These are phyloP conservation scores for Podargus strigoides DNA, from an alignment of 2,797 vertebrate species.

Conservation along the genomic window DNA sequence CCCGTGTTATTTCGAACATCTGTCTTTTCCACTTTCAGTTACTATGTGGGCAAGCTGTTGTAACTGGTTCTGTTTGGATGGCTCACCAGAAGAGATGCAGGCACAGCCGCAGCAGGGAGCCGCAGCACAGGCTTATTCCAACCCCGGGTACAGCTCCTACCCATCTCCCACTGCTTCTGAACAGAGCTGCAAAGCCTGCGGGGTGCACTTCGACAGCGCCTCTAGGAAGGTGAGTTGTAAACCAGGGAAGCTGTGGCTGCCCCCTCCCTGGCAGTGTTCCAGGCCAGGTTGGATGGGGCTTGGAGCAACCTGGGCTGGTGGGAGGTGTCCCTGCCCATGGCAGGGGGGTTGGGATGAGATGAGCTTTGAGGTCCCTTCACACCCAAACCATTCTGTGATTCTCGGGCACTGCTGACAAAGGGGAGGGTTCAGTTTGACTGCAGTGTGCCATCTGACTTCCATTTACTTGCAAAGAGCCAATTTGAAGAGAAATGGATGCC, in stretches of 20 bases:
- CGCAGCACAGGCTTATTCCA: slow-evolving; percentile 82
- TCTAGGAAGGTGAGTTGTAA: slow-evolving; percentile 80
- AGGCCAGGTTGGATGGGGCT: too few relatives aligned
- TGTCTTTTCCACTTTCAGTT: neutral
- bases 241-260: too few relatives aligned
- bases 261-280: too few relatives aligned
- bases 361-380: too few relatives aligned
- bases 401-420: neutral
- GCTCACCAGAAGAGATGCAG: slow-evolving; percentile 73
- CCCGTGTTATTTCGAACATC: rapidly evolving
- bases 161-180: slow-evolving; percentile 75
- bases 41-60: slow-evolving; percentile 93
- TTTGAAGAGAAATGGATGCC: neutral
- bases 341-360: too few relatives aligned
- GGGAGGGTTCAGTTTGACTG: neutral
- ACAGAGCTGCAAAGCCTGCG: slow-evolving; percentile 84
- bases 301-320: too few relatives aligned
- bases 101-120: slow-evolving; percentile 20
- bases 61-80: slow-evolving; percentile 89
- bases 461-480: rapidly evolving
- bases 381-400: too few relatives aligned
- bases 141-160: slow-evolving; percentile 86
- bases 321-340: too few relatives aligned
- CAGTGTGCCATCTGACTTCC: neutral
- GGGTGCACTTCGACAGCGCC: slow-evolving; percentile 70